A percentile compares a stretch with the other conserved stretches of the same genome.
Evolutionary conservation across 1,140 invertebrate genomes (phyloP).

Genomic region (Eufriesea mexicana): DNA sequence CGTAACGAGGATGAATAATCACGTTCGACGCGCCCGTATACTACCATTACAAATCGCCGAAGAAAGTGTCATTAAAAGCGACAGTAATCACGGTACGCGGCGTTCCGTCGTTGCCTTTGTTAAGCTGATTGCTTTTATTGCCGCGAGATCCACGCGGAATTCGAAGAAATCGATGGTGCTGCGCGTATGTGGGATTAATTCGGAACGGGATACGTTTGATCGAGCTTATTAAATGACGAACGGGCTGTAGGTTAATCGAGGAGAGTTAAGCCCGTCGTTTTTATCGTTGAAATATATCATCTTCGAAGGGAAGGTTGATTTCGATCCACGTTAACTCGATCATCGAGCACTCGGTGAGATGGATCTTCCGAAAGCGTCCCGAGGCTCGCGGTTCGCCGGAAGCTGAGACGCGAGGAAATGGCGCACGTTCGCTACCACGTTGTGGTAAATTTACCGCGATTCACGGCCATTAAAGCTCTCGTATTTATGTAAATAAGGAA

Average conservation of each 20-base stretch:
- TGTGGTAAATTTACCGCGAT: conserved; percentile 48
- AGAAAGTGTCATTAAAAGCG: conserved; percentile 60
- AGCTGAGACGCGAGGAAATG: too few species aligned
- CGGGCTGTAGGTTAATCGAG: background rate
- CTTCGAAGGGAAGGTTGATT: background rate
- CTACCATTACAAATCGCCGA: conserved; percentile 64
- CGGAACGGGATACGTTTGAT: background rate
- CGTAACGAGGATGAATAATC: conserved; percentile 69
- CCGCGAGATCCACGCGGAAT: background rate
- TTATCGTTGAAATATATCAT: background rate
- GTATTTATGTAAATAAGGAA: conserved; percentile 76
- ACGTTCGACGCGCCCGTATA: conserved; percentile 66
- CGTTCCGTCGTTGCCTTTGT: background rate
- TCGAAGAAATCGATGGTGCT: conserved; percentile 16
- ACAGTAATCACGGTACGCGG: conserved; percentile 37
- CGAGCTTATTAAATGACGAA: background rate
- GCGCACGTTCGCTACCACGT: too few species aligned
- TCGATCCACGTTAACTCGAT: background rate
- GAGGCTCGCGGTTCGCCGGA: too few species aligned
- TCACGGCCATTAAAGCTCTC: conserved; percentile 63
- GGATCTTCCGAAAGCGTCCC: too few species aligned
- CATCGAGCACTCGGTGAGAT: too few species aligned
- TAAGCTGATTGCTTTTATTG: conserved; percentile 47
- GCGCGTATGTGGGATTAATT: background rate
- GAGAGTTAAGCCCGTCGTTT: background rate